phyloP scores from a whole-genome alignment of 2,888 invertebrate species.

The Blastobasis adustella region DNA sequence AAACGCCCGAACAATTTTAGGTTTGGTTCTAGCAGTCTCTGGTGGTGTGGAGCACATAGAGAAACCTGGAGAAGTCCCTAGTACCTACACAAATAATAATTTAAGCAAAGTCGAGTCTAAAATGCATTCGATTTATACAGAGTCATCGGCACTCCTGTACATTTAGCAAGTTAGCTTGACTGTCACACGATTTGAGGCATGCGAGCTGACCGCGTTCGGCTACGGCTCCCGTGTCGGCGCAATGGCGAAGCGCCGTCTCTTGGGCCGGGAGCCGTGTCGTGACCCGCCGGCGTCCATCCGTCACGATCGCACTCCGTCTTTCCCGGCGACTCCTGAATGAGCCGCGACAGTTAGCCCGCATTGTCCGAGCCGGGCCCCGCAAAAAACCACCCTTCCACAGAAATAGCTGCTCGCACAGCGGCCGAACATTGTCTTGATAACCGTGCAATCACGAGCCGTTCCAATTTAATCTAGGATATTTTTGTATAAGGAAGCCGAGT shows the following conservation, averaged over 20 bases:
- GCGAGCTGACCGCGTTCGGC: no score
- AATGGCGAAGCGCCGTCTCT: conserved; percentile 33
- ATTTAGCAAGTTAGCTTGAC: no score
- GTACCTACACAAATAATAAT: no score
- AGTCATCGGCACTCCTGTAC: no score
- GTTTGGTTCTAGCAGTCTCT: no score
- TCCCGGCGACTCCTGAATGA: conserved; percentile 42
- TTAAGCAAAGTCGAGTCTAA: no score
- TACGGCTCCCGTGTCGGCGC: background rate
- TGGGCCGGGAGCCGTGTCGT: conserved; percentile 43
- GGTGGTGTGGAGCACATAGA: no score
- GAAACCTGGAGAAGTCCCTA: no score
- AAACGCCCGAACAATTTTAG: no score
- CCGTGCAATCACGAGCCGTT: conserved; percentile 53
- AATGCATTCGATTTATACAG: no score
- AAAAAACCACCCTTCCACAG: conserved; percentile 20
- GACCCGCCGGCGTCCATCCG: conserved; percentile 47
- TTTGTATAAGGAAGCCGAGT: conserved; percentile 1
- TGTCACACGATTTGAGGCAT: no score
- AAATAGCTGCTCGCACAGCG: conserved; percentile 27
- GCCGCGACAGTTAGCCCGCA: conserved; percentile 29
- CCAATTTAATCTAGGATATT: conserved; percentile 5
- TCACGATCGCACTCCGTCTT: conserved; percentile 38
- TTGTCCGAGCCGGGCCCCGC: conserved; percentile 18
- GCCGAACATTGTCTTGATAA: conserved; percentile 33